phyloP scores from a whole-genome alignment of 2,888 invertebrate species.

The Fissipunctia ypsillon region DNA sequence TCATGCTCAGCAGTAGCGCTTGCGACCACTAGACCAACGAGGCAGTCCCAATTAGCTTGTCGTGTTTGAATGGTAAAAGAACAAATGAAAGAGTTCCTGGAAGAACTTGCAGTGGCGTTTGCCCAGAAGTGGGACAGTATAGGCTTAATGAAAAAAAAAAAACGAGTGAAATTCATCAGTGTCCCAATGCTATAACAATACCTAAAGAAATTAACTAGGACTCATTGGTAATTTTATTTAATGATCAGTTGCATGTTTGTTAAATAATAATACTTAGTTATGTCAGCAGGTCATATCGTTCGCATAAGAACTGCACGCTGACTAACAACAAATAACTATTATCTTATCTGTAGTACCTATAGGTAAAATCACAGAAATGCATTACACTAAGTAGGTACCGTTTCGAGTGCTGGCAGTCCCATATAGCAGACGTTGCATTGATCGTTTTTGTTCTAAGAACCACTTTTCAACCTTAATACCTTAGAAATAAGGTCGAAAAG shows the following conservation, averaged over 20 bases:
- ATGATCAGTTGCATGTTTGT: neutral
- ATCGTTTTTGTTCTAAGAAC: neutral
- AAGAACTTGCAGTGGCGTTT: too few species aligned
- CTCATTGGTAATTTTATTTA: neutral
- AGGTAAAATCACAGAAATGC: neutral
- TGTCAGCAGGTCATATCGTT: neutral
- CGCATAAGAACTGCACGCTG: neutral
- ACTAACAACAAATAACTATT: neutral
- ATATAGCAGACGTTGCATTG: neutral
- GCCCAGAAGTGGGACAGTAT: too few species aligned
- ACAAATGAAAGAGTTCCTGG: neutral
- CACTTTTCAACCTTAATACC: too few species aligned
- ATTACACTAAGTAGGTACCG: neutral
- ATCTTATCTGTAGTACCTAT: slow-evolving; percentile 1
- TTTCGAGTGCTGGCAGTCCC: neutral
- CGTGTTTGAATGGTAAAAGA: neutral
- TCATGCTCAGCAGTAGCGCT: too few species aligned
- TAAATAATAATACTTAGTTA: neutral
- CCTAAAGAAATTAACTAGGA: neutral
- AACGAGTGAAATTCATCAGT: neutral
- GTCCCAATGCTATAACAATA: neutral
- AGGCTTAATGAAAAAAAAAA: too few species aligned
- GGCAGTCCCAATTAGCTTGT: too few species aligned
- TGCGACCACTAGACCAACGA: too few species aligned
- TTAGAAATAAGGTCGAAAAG: too few species aligned